phyloP scores from a whole-genome alignment of 2,888 invertebrate species.

The Lepidonotus clava region DNA sequence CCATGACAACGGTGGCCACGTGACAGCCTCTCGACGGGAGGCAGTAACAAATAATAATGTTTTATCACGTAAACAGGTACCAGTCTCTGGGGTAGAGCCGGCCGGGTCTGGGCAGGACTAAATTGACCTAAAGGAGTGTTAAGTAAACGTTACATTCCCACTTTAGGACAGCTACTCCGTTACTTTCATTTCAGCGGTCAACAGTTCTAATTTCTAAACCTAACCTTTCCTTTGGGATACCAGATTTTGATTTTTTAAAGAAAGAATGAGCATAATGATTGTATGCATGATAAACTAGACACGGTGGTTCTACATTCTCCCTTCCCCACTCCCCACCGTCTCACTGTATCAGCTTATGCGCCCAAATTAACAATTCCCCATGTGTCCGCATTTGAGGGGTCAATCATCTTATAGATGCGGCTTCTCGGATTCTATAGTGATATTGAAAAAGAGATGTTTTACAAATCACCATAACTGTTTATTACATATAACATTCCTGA shows the following conservation, averaged over 20 bases:
- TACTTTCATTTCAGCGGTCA: background rate
- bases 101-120: background rate
- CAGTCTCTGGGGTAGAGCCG: background rate
- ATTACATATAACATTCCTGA: too few species aligned
- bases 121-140: conserved; percentile 1
- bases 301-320: background rate
- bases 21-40: background rate
- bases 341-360: too few species aligned
- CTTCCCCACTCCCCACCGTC: too few species aligned
- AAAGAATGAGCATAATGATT: too few species aligned
- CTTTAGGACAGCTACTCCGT: background rate
- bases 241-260: too few species aligned
- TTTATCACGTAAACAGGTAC: conserved; percentile 22
- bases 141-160: background rate
- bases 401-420: too few species aligned
- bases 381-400: too few species aligned
- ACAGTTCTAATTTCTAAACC: background rate
- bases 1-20: background rate
- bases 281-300: background rate
- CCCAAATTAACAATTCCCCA: too few species aligned
- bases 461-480: too few species aligned
- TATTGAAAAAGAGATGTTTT: too few species aligned
- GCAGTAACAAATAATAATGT: background rate
- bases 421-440: too few species aligned
- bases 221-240: too few species aligned